Percentiles rank a stretch among this genome's conserved stretches.
Conservation (phyloP, 2,797 vertebrate genomes). For the Glossophaga mutica region DNA sequence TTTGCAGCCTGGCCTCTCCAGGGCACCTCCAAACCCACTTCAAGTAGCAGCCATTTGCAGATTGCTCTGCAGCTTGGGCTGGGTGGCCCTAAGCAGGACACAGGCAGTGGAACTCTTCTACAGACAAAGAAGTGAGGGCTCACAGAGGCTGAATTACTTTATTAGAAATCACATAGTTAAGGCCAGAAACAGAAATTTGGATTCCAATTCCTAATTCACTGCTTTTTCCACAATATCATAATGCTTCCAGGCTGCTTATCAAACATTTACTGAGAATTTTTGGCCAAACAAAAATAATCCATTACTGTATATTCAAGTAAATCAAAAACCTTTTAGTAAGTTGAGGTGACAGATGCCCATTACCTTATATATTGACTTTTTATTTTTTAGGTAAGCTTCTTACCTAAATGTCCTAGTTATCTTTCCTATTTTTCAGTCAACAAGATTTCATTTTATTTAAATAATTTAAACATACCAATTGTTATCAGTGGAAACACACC, state of each 20-base stretch:
- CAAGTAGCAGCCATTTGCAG: too few species aligned
- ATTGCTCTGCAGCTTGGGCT: too few species aligned
- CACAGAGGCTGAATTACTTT: not conserved
- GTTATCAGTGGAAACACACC: slow-evolving; percentile 29
- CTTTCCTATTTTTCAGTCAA: slow-evolving; percentile 31
- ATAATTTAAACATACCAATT: slow-evolving; percentile 25
- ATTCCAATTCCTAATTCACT: slow-evolving; percentile 9
- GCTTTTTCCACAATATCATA: slow-evolving; percentile 32
- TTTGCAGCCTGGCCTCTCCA: not conserved
- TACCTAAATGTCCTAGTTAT: not conserved
- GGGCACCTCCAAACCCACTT: too few species aligned
- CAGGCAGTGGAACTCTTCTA: not conserved
- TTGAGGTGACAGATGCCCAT: slow-evolving; percentile 16
- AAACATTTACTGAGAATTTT: slow-evolving; percentile 57
- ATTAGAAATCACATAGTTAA: not conserved
- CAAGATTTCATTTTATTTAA: slow-evolving; percentile 37
- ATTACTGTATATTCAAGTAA: slow-evolving; percentile 40
- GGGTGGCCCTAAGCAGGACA: too few species aligned
- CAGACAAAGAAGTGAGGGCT: not conserved
- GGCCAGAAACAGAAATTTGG: not conserved
- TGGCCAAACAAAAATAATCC: slow-evolving; percentile 58
- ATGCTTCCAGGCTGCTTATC: slow-evolving; percentile 23
- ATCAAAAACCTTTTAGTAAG: slow-evolving; percentile 59
- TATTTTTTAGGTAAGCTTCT: slow-evolving; percentile 27
- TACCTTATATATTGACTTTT: slow-evolving; percentile 37